Conservation (phyloP, 2,797 vertebrate species). For the Crocodylus rhombifer region DNA sequence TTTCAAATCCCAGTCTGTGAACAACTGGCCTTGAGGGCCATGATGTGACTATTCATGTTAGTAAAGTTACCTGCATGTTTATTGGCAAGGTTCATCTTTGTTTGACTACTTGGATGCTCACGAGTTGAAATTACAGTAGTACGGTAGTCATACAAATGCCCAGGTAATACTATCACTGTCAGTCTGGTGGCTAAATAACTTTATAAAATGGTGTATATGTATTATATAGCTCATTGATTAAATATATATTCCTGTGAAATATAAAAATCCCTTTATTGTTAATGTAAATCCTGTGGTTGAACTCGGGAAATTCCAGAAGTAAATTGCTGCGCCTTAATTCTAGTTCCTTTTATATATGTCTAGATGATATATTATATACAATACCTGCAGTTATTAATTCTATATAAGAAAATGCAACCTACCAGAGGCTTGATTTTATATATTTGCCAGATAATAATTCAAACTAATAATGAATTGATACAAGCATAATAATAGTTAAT, state of each 20-base stretch:
- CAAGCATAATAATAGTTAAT: neutral
- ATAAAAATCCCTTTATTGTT: neutral
- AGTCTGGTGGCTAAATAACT: neutral
- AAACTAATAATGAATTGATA: conserved; percentile 5
- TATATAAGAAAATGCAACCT: neutral
- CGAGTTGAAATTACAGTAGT: conserved; percentile 4
- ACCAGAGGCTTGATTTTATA: neutral
- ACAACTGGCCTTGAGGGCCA: conserved; percentile 14
- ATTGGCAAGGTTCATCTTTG: conserved; percentile 26
- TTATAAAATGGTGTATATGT: neutral
- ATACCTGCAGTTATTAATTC: neutral
- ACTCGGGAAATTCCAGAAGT: neutral
- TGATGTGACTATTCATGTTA: neutral
- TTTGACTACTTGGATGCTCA: conserved; percentile 11
- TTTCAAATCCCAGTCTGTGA: neutral
- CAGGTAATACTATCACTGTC: neutral
- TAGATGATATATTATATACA: neutral
- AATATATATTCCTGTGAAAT: neutral
- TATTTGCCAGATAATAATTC: conserved; percentile 18
- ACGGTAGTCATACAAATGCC: neutral
- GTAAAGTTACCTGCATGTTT: neutral
- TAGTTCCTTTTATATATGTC: neutral
- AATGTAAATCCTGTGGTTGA: neutral
- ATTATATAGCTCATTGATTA: neutral
- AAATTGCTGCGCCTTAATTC: neutral